Conservation (phyloP, 2,797 vertebrate species). For the Morus bassanus region DNA sequence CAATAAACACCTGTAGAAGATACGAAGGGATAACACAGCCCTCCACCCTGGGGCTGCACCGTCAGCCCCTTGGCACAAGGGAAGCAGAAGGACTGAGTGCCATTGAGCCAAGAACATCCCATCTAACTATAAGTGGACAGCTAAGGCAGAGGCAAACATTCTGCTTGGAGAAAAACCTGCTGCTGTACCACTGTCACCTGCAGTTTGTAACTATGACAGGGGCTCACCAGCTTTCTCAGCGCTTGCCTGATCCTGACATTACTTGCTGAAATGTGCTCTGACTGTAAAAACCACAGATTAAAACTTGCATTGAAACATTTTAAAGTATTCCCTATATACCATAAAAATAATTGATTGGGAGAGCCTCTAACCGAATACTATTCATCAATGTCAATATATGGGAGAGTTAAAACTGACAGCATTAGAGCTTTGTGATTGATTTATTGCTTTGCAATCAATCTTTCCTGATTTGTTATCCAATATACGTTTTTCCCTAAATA, state of each 20-base stretch:
- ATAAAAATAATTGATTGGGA: neutral
- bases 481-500: neutral
- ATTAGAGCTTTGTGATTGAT: constrained; percentile 34
- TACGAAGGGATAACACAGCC: neutral
- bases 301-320: neutral
- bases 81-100: neutral
- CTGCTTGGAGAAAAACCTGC: neutral
- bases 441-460: constrained; percentile 47
- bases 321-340: neutral
- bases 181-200: neutral
- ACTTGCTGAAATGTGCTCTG: neutral
- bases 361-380: neutral
- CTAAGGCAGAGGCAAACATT: neutral
- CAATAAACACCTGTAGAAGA: neutral
- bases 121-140: neutral
- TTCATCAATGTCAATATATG: constrained; percentile 24
- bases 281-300: neutral
- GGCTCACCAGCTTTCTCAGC: neutral
- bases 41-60: neutral
- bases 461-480: constrained; percentile 2
- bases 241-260: neutral
- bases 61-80: rapidly evolving
- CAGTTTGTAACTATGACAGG: no score
- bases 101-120: neutral
- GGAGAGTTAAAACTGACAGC: constrained; percentile 50